Conservation (phyloP, 2,888 invertebrate genomes). For the Watsonalla binaria region DNA sequence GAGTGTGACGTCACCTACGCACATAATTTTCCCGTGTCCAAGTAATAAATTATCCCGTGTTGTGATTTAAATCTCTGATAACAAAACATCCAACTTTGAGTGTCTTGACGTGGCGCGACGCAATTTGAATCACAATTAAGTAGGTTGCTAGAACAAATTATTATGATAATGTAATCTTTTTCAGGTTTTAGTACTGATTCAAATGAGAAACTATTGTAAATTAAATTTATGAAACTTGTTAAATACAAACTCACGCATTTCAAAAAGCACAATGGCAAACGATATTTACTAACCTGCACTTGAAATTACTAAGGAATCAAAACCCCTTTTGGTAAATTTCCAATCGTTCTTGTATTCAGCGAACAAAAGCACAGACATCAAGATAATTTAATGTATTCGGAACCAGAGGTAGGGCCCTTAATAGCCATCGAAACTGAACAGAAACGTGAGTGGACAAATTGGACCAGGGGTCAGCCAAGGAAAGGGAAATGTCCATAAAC, state of each 20-base stretch:
- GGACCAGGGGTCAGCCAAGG: conserved; percentile 65
- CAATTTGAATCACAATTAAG: neutral
- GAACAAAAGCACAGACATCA: conserved; percentile 7
- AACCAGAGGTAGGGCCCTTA: conserved; percentile 63
- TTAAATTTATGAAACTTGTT: no score
- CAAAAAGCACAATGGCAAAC: no score
- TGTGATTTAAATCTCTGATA: conserved; percentile 52
- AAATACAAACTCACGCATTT: no score
- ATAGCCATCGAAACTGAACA: conserved; percentile 70
- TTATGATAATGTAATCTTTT: neutral
- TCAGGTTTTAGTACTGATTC: neutral
- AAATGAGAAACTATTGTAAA: no score
- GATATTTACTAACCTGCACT: neutral
- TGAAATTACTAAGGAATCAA: neutral
- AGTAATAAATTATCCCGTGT: conserved; percentile 53
- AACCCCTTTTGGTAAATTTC: neutral
- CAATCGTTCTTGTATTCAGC: neutral
- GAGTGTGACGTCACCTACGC: conserved; percentile 57
- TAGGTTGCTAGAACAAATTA: neutral
- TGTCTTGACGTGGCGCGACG: conserved; percentile 27
- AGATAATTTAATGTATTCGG: conserved; percentile 35
- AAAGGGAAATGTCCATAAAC: conserved; percentile 72
- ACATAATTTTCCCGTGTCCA: conserved; percentile 62
- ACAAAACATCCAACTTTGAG: conserved; percentile 46
- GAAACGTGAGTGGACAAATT: conserved; percentile 75